phyloP scores from a whole-genome alignment of 2,888 invertebrate species.

The Lepetodrilus schrolli region DNA sequence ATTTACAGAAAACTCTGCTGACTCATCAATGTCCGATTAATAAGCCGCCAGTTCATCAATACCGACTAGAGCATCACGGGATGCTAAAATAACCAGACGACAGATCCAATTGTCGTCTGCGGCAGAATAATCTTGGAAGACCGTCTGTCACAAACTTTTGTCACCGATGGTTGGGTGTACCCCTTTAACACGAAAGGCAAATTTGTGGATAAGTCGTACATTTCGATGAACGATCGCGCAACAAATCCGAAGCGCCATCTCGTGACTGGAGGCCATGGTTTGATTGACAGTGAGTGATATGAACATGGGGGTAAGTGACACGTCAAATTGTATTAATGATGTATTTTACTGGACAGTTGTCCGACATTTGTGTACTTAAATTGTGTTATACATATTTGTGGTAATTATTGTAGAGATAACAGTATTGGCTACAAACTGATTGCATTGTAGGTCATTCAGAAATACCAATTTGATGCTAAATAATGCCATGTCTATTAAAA shows the following conservation, averaged over 20 bases:
- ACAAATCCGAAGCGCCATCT: not conserved
- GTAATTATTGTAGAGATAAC: no score
- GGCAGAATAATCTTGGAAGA: no score
- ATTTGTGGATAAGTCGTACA: not conserved
- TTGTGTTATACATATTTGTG: no score
- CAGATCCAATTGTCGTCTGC: conserved; percentile 12
- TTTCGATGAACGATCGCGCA: not conserved
- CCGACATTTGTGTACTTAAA: no score
- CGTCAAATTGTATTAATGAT: no score
- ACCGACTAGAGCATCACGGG: conserved; percentile 13
- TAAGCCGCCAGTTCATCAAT: conserved; percentile 7
- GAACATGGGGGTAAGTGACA: not conserved
- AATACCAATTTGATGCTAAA: no score
- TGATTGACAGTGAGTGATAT: conserved; percentile 1
- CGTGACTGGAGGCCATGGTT: not conserved
- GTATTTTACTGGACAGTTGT: no score
- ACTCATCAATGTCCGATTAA: conserved; percentile 16
- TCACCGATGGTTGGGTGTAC: not conserved
- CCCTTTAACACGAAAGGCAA: not conserved
- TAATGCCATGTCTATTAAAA: no score
- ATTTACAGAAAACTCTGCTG: not conserved
- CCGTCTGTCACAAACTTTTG: not conserved
- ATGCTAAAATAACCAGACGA: conserved; percentile 22
- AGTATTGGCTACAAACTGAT: no score
- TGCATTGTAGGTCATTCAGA: no score